Base-by-base conservation (phyloP, 1,140 invertebrate species). In the Hestina assimilis region DNA sequence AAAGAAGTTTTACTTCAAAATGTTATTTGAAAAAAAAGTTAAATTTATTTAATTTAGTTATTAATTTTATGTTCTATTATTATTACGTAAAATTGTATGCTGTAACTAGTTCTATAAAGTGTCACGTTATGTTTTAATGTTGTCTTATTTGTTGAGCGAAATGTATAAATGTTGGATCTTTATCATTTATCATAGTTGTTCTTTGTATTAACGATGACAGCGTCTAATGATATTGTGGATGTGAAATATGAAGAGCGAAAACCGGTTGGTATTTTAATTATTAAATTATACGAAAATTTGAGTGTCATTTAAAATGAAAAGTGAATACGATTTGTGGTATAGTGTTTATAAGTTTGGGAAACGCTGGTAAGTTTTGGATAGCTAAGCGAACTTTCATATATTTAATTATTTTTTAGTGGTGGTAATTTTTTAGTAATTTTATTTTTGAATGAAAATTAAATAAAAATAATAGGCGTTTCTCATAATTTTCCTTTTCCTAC, bases 161-260 rank as follows among this genome's bases (percentile, higher is more conserved):
- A 57, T 45, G 61, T 62, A 66, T 66, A 62, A 62, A 62, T 62
- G 51, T 12, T 21, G 28, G 7, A 26, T 19, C 6, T 38, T 38
- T 54, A 53, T 33, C 41, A 56, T 46, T 61, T 45, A 41, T 56
- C 3, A 26, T 46, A 21, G 24, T 48, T 17, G 15, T 31, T 48
- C n/a, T 24, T 12, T 24, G 12, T 28, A 14, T 21, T 41, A 40
- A 62, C 21, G 33, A 50, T 58, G 61, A 50, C 15, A 35, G 52
- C 41, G 26, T 43, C 20, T 7, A 50, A 33, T 12, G 55, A 58
- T 29, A 11, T 47, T 6, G 29, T 28, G 7, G 35, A 35, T 29
- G 23, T 58, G 2, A 42, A 31, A 42, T 12, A 24, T n/a, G 55
- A 7, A 9, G 55, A 50, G 14, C 31, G 29, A 35, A 5, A 45